These are phyloP conservation scores for Limnodromus scolopaceus DNA, from an alignment of 2,797 vertebrate species.

Conservation along the genomic window DNA sequence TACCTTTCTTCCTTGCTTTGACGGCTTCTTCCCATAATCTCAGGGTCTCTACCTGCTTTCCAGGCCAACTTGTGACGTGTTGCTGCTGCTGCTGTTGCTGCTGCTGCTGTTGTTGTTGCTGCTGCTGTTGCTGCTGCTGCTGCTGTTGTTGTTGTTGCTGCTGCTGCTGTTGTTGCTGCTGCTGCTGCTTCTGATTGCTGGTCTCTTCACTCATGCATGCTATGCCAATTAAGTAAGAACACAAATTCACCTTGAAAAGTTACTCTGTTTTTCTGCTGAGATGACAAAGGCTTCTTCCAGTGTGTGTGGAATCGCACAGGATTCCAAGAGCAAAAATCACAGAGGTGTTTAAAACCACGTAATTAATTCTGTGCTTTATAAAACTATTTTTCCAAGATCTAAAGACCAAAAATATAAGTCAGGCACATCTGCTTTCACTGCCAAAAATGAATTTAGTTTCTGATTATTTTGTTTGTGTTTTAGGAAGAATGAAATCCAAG, in stretches of 20 bases:
- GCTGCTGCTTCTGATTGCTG: constrained; percentile 82
- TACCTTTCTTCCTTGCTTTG: constrained; percentile 85
- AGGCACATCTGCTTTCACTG: not conserved
- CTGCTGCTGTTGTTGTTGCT: constrained; percentile 47
- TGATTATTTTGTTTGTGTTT: not conserved
- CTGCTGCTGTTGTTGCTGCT: constrained; percentile 76
- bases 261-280: constrained; percentile 33
- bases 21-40: constrained; percentile 84
- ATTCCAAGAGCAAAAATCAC: constrained; percentile 25
- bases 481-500: not conserved
- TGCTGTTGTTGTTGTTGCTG: constrained; percentile 78
- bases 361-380: not conserved
- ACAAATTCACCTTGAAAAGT: constrained; percentile 69
- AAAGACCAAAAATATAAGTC: not conserved
- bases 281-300: constrained; percentile 35
- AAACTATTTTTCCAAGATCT: not conserved
- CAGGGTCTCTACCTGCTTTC: constrained; percentile 84
- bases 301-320: not conserved
- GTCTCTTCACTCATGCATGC: constrained; percentile 84
- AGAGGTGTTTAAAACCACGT: not conserved
- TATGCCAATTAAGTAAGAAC: constrained; percentile 76
- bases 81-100: constrained; percentile 76
- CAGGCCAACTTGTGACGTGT: constrained; percentile 81
- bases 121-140: constrained; percentile 55
- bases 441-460: not conserved